Evolutionary conservation across 2,797 vertebrate genomes (phyloP), one percentile per base, ranked within the genome.

Genomic region (Acanthopagrus latus): DNA sequence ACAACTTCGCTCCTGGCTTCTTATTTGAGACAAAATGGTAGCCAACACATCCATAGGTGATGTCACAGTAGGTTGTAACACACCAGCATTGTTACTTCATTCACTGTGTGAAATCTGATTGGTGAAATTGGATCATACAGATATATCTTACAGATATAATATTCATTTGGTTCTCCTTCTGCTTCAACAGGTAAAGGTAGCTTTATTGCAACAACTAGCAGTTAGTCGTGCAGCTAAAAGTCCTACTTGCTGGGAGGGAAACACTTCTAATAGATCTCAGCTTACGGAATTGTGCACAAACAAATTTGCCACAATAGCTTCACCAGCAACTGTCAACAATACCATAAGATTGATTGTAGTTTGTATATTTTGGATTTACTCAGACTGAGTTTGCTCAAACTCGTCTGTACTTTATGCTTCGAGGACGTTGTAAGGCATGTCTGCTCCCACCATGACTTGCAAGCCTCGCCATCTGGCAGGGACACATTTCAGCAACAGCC

Each of bases 401-500:
- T 50, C 27, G 12, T 63, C 65, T 71, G 46, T 57, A 56, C 58
- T 67, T 74, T 68, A 69, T 48, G 54, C 82, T 88, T 81, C 55
- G 78, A 87, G 78, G 76, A 76, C 21, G 23, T 74, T 81, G 46
- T 21, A 41, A 84, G 74, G 78, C 85, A 75, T 72, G 66, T 74
- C 74, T 87, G 69, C 68, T 82, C 81, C 71, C 80, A 81, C 62
- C 25, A 43, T 76, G 44, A 80, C 85, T 81, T 41, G 67, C 50
- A 43, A 66, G 58, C 52, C 69, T 84, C 73, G 75, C 88, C 91
- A 89, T 92, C 83, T 92, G 88, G 78, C 17, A 1, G 50, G 64
- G 75, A 86, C 79, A 77, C 84, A 78, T 91, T 85, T 82, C 57
- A 11, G 71, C 85, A 83, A 83, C 91, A 88, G 83, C 69, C 67